Percentiles rank a stretch among this genome's conserved stretches.
Evolutionary conservation across 1,140 invertebrate genomes (phyloP).

Genomic region (Drusus annulatus): DNA sequence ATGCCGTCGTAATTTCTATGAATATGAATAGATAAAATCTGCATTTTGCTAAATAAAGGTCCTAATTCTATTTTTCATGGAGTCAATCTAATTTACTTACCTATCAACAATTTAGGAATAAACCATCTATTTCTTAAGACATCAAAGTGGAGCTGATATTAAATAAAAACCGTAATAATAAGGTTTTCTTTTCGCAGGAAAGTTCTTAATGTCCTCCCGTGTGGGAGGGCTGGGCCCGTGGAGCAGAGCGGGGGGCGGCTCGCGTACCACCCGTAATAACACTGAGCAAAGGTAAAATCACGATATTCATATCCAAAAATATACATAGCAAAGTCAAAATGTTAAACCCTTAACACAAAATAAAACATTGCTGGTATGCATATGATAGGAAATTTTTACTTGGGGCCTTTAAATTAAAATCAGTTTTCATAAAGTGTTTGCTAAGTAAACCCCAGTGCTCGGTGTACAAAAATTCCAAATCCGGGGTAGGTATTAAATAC

Average conservation of each 20-base stretch:
- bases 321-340: neutral
- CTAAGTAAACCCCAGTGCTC: neutral
- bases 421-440: neutral
- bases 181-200: slow-evolving; percentile 30
- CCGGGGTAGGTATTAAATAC: neutral
- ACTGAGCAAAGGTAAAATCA: slow-evolving; percentile 27
- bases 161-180: slow-evolving; percentile 14
- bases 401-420: neutral
- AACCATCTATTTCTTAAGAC: neutral
- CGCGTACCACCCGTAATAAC: slow-evolving; percentile 6
- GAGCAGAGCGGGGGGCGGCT: neutral
- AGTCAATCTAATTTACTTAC: neutral
- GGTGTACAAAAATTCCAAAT: slow-evolving; percentile 2
- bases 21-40: no score
- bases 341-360: neutral
- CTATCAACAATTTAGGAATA: neutral
- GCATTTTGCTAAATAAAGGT: no score
- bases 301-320: neutral
- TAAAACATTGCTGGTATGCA: neutral
- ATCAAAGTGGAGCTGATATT: slow-evolving; percentile 29
- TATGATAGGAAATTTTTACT: neutral
- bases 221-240: neutral
- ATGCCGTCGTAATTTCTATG: no score
- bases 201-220: slow-evolving; percentile 21
- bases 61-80: no score